Evolutionary conservation across 2,888 invertebrate species (phyloP).

Genomic region (Lasioglossum figueresi): DNA sequence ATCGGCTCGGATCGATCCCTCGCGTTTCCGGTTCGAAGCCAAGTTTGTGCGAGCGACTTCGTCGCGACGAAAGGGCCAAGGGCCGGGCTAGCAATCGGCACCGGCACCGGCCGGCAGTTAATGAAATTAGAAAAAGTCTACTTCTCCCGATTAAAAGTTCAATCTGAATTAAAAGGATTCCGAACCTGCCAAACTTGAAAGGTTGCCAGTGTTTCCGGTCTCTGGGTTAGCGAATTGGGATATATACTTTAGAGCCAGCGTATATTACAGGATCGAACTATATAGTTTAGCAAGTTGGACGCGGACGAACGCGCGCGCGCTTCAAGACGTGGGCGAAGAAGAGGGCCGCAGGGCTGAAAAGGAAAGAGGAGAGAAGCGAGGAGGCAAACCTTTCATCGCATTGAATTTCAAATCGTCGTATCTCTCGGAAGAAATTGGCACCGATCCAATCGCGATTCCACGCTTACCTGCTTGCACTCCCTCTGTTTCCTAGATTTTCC

Average conservation of each 20-base stretch:
- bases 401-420: slow-evolving; percentile 73
- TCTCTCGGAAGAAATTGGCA: slow-evolving; percentile 73
- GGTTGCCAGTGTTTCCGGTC: slow-evolving; percentile 71
- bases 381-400: slow-evolving; percentile 64
- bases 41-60: neutral
- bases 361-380: slow-evolving; percentile 33
- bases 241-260: slow-evolving; percentile 65
- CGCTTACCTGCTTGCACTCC: slow-evolving; percentile 70
- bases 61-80: neutral
- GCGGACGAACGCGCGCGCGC: slow-evolving; percentile 57
- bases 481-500: slow-evolving; percentile 55
- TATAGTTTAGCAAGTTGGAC: slow-evolving; percentile 68
- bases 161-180: slow-evolving; percentile 71
- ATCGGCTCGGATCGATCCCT: slow-evolving; percentile 22
- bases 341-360: slow-evolving; percentile 15
- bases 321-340: slow-evolving; percentile 25
- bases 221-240: slow-evolving; percentile 72
- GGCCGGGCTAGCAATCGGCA: neutral
- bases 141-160: slow-evolving; percentile 58
- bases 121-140: slow-evolving; percentile 49
- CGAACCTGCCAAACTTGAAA: slow-evolving; percentile 70
- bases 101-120: slow-evolving; percentile 30
- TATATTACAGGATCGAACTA: slow-evolving; percentile 70
- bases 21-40: neutral
- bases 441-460: slow-evolving; percentile 77